Base-by-base conservation (phyloP, 2,113 vertebrate genomes). In the Phrynosoma blainvillii region DNA sequence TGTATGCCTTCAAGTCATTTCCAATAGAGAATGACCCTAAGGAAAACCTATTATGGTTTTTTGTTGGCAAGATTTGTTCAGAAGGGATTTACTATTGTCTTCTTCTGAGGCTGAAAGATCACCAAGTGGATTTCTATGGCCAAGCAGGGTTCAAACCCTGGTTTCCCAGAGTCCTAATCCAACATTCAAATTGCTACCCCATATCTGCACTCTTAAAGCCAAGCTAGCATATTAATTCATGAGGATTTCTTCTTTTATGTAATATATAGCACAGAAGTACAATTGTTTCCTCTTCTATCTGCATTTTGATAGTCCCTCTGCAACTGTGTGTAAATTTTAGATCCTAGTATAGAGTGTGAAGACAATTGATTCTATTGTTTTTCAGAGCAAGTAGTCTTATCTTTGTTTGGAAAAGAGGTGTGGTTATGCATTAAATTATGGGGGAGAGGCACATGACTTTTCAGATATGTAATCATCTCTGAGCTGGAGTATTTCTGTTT, bases 401-500 rank as follows among this genome's bases (percentile, higher is more conserved):
- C 84, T 89, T 75, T 32, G 13, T 85, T 82, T 86, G 62, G 18
- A 82, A 86, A 82, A 14, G 40, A 59, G 27, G 47, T 52, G 47
- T 70, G 79, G 66, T 47, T 47, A 68, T 82, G 79, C 66, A 66
- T 89, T 77, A 70, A 78, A 83, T 75, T 82, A 79, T 76, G n/a
- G 32, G 77, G 62, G 52, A 8, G 47, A 18, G 79, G 12, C 32
- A 12, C 75, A 56, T 73, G 88, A 20, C 79, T 77, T 70, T 86
- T 68, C 65, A 70, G 87, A 70, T 59, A 65, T 78, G 62, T 84
- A 79, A 88, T 88, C 74, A 23, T 62, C 36, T 59, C 27, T 68
- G 36, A 86, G 42, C 52, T 20, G 68, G 66, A n/a, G 65, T 18
- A 65, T 62, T 82, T 89, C 36, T 86, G 54, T 86, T 89, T 89